Evolutionary conservation across 2,888 invertebrate species (phyloP).

Genomic region (Acanthosepion lycidas): DNA sequence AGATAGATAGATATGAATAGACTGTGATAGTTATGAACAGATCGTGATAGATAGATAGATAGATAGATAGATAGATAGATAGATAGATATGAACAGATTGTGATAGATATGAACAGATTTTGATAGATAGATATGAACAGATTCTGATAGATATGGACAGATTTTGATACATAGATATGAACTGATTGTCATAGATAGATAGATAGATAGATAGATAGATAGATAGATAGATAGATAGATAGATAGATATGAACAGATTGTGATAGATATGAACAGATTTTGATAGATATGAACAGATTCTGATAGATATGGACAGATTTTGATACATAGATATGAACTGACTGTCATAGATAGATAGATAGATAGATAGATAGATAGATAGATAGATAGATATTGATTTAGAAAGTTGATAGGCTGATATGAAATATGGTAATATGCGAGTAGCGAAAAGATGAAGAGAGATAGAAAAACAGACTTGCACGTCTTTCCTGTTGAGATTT

Average conservation of each 20-base stretch:
- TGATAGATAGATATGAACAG: not conserved
- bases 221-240: not conserved
- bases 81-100: too few relatives aligned
- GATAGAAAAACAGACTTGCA: not conserved
- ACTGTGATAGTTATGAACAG: too few relatives aligned
- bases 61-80: not conserved
- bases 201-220: not conserved
- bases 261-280: not conserved
- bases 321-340: not conserved
- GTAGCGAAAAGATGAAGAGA: not conserved
- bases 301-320: not conserved
- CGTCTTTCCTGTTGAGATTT: not conserved
- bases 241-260: too few relatives aligned
- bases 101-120: not conserved
- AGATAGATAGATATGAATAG: too few relatives aligned
- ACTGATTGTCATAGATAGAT: not conserved
- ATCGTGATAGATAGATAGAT: not conserved
- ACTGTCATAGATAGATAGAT: not conserved
- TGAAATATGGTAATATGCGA: too few relatives aligned
- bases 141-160: not conserved
- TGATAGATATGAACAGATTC: not conserved
- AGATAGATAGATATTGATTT: not conserved
- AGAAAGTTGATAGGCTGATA: not conserved
- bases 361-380: not conserved
- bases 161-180: accelerated